Conservation (phyloP, 1,140 invertebrate genomes). For the Drosophila kikkawai region DNA sequence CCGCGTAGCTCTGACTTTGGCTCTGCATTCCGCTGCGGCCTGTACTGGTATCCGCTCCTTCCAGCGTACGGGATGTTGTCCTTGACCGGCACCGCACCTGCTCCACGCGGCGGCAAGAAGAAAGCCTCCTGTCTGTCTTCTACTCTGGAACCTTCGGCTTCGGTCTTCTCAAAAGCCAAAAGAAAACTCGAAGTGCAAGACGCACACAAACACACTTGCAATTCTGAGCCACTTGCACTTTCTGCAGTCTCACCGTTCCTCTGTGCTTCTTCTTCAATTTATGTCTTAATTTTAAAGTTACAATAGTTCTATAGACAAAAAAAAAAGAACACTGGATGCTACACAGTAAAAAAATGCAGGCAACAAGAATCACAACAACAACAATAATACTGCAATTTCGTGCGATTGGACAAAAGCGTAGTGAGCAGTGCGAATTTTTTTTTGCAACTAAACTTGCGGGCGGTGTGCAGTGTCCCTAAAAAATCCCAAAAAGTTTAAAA, state of each 20-base stretch:
- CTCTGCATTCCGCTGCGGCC: constrained; percentile 60
- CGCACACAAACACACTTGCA: background rate
- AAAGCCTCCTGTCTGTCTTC: background rate
- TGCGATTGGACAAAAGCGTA: constrained; percentile 29
- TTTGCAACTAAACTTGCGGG: constrained; percentile 55
- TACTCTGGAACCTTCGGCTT: constrained; percentile 22
- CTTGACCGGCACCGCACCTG: constrained; percentile 7
- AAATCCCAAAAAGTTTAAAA: no score
- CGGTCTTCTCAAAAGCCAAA: background rate
- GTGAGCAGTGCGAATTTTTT: constrained; percentile 48
- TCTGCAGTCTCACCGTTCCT: background rate
- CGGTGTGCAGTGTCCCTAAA: no score
- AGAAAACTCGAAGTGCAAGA: background rate
- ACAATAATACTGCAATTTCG: constrained; percentile 70
- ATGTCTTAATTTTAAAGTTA: background rate
- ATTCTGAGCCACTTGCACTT: background rate
- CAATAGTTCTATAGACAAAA: no score
- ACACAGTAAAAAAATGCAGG: constrained; percentile 41
- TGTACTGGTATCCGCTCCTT: background rate
- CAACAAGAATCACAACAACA: constrained; percentile 28
- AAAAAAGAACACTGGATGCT: constrained; percentile 14
- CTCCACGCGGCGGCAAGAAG: constrained; percentile 1
- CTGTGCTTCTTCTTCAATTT: background rate
- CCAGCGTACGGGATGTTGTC: constrained; percentile 2
- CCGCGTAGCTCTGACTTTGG: constrained; percentile 67